Conservation (phyloP, 2,113 vertebrate species). For the Halcyon malimbica region DNA sequence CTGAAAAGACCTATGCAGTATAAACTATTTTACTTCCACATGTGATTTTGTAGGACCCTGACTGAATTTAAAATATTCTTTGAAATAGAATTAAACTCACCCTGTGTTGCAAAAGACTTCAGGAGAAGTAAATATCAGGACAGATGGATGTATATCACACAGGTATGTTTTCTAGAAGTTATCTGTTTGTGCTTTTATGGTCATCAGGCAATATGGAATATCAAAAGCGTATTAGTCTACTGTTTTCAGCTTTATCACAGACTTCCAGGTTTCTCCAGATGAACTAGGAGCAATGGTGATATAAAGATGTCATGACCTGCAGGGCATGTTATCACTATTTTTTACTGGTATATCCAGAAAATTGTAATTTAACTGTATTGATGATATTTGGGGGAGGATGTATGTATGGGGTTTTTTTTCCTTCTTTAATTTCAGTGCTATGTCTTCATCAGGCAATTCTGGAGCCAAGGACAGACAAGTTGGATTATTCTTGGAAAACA, state of each 20-base stretch:
- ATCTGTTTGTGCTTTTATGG: neutral
- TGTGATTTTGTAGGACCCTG: neutral
- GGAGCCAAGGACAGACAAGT: neutral
- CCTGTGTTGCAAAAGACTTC: neutral
- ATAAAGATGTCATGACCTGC: neutral
- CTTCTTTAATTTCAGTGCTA: neutral
- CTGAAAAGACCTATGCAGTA: neutral
- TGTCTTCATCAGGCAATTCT: neutral
- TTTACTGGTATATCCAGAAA: neutral
- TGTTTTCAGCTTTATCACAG: neutral
- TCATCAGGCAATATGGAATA: neutral
- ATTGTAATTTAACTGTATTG: neutral
- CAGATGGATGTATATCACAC: neutral
- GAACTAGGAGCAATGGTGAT: neutral
- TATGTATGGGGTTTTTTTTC: too few relatives aligned
- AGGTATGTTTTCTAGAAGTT: neutral
- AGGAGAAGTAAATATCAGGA: neutral
- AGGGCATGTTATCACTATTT: neutral
- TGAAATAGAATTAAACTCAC: neutral
- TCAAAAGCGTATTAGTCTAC: neutral
- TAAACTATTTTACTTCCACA: neutral
- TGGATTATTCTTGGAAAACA: neutral
- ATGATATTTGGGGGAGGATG: neutral
- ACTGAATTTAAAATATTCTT: neutral
- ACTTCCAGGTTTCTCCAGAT: neutral